A percentile compares a stretch with the other conserved stretches of the same genome.
Conservation (phyloP, 2,888 invertebrate genomes). For the Leucophenga maculata region DNA sequence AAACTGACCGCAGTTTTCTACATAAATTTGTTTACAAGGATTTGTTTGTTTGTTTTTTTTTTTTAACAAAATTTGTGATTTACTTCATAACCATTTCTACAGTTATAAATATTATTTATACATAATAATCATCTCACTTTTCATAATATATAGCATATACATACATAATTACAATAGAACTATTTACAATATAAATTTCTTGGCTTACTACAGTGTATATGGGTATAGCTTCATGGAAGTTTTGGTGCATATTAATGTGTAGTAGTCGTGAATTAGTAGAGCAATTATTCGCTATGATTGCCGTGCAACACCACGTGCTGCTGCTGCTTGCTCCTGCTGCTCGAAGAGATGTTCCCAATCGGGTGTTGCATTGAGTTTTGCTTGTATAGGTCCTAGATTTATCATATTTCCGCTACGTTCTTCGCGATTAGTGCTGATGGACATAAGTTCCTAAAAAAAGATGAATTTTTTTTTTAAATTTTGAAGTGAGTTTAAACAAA, state of each 20-base stretch:
- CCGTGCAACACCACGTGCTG: slow-evolving; percentile 14
- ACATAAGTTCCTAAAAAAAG: slow-evolving; percentile 73
- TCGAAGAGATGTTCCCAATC: slow-evolving; percentile 74
- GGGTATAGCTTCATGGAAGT: not conserved
- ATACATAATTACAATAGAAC: no score
- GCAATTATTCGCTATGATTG: slow-evolving; percentile 23
- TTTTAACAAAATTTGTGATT: not conserved
- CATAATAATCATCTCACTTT: no score
- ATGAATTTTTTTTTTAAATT: no score
- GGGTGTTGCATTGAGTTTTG: slow-evolving; percentile 76
- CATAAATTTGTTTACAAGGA: not conserved
- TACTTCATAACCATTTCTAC: not conserved
- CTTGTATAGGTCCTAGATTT: slow-evolving; percentile 75
- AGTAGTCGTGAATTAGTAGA: slow-evolving; percentile 42
- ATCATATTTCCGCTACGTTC: slow-evolving; percentile 76
- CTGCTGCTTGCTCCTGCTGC: slow-evolving; percentile 43
- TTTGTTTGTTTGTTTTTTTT: no score
- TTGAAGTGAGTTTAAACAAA: no score
- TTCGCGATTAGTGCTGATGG: slow-evolving; percentile 73
- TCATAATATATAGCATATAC: no score
- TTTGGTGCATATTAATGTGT: slow-evolving; percentile 7
- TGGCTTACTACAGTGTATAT: not conserved
- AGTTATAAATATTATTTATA: not conserved
- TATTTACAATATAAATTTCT: not conserved
- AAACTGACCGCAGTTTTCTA: not conserved